These are phyloP conservation scores for Aeoliscus strigatus DNA, from an alignment of 2,797 vertebrate species.

Conservation along the genomic window DNA sequence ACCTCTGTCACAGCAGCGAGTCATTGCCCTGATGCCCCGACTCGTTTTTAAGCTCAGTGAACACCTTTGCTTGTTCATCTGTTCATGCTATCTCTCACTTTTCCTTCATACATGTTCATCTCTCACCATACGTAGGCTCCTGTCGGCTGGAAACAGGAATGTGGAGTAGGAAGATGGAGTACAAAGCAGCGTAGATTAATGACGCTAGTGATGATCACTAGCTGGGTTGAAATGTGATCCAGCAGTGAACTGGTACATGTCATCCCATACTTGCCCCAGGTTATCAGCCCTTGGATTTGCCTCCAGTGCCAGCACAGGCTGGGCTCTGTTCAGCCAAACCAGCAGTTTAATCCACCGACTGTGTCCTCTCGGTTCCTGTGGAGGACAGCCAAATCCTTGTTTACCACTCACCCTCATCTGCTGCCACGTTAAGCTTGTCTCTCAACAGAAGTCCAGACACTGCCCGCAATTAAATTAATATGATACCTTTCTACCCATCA, in stretches of 20 bases:
- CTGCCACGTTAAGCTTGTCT: constrained; percentile 58
- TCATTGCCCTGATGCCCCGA: too few relatives aligned
- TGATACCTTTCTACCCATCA: constrained; percentile 63
- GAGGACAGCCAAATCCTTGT: constrained; percentile 65
- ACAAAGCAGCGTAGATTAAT: constrained; percentile 6
- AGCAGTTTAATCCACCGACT: constrained; percentile 58
- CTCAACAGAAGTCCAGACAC: constrained; percentile 47
- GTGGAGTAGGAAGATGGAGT: too few relatives aligned
- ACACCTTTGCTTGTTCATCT: too few relatives aligned
- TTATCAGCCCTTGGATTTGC: constrained; percentile 46
- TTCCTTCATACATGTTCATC: too few relatives aligned
- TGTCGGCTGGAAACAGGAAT: too few relatives aligned
- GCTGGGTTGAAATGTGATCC: constrained; percentile 15
- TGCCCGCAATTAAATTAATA: constrained; percentile 67
- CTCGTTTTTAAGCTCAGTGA: too few relatives aligned
- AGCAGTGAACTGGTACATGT: constrained; percentile 10
- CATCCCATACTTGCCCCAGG: constrained; percentile 18
- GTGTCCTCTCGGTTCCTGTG: constrained; percentile 59
- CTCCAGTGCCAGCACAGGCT: constrained; percentile 24
- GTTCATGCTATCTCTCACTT: too few relatives aligned
- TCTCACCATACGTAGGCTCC: too few relatives aligned
- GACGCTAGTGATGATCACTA: background rate
- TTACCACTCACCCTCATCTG: constrained; percentile 66
- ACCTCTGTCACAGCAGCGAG: too few relatives aligned
- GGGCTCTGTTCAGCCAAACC: constrained; percentile 56